These are phyloP conservation scores for Platycheirus rosarum DNA, from an alignment of 2,888 invertebrate species.

Conservation along the genomic window DNA sequence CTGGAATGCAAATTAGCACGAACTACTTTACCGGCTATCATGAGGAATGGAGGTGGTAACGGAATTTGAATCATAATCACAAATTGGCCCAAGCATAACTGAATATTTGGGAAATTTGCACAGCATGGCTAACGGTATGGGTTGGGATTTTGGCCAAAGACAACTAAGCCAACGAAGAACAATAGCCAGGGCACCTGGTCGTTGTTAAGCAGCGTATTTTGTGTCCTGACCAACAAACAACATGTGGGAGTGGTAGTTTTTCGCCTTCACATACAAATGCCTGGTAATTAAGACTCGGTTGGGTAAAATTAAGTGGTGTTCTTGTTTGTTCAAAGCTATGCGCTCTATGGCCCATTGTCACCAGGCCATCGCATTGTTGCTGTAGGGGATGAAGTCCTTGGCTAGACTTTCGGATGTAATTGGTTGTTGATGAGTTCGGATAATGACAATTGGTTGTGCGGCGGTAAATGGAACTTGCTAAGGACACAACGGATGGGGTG, in stretches of 20 bases:
- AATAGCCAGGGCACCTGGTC: slow-evolving; percentile 43
- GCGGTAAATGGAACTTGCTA: not conserved
- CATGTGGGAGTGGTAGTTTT: not conserved
- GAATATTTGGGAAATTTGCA: slow-evolving; percentile 29
- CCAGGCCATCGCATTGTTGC: slow-evolving; percentile 9
- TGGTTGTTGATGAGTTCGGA: slow-evolving; percentile 68
- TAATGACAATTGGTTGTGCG: slow-evolving; percentile 63
- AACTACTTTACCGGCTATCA: slow-evolving; percentile 35
- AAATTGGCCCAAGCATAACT: slow-evolving; percentile 30
- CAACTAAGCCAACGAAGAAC: slow-evolving; percentile 4
- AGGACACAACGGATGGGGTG: slow-evolving; percentile 1
- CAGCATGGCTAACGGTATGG: not conserved
- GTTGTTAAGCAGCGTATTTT: slow-evolving; percentile 17
- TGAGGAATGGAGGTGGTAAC: slow-evolving; percentile 11
- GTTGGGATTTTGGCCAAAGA: not conserved
- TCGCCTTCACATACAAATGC: slow-evolving; percentile 35
- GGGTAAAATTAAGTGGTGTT: slow-evolving; percentile 55
- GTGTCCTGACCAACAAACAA: slow-evolving; percentile 4
- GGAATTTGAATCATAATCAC: slow-evolving; percentile 55
- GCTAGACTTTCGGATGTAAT: slow-evolving; percentile 52
- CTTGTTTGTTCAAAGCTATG: slow-evolving; percentile 47
- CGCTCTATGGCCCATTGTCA: slow-evolving; percentile 9
- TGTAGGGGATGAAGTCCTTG: slow-evolving; percentile 18
- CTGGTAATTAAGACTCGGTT: slow-evolving; percentile 61
- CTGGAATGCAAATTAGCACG: slow-evolving; percentile 63